Evolutionary conservation across 2,888 invertebrate species (phyloP).

Genomic region (Aleiodes testaceus): DNA sequence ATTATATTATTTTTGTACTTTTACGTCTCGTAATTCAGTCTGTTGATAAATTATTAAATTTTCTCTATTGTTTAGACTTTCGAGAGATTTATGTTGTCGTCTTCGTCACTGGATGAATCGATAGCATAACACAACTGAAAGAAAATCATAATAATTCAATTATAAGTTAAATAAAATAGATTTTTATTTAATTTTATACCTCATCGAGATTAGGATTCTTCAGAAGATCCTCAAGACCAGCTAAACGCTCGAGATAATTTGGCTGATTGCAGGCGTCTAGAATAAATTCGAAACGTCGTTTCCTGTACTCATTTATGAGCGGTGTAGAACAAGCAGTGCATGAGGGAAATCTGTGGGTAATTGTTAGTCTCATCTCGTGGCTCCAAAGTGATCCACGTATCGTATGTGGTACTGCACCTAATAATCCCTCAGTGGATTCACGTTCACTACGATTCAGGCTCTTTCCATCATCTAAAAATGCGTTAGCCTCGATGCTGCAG

Average conservation of each 20-base stretch:
- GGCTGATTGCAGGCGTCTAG: slow-evolving; percentile 77
- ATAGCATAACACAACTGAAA: slow-evolving; percentile 68
- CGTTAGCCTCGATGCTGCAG: slow-evolving; percentile 63
- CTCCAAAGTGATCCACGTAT: slow-evolving; percentile 92
- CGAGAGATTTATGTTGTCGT: slow-evolving; percentile 46
- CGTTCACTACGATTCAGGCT: slow-evolving; percentile 67
- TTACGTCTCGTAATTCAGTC: slow-evolving; percentile 19
- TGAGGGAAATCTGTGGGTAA: slow-evolving; percentile 88
- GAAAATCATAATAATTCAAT: slow-evolving; percentile 25
- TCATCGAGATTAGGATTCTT: slow-evolving; percentile 68
- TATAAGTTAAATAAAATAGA: slow-evolving; percentile 11
- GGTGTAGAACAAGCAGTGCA: slow-evolving; percentile 92
- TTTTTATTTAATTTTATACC: slow-evolving; percentile 54
- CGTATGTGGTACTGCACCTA: slow-evolving; percentile 93
- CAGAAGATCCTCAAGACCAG: slow-evolving; percentile 75
- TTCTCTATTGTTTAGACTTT: slow-evolving; percentile 8
- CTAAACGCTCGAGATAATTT: slow-evolving; percentile 77
- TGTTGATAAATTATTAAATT: slow-evolving; percentile 1
- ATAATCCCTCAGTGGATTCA: slow-evolving; percentile 75
- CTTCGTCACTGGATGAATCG: slow-evolving; percentile 63
- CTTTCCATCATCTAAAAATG: slow-evolving; percentile 74
- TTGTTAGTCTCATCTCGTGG: slow-evolving; percentile 87
- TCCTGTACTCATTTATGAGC: slow-evolving; percentile 67
- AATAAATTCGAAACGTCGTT: slow-evolving; percentile 75
- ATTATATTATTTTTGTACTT: slow-evolving; percentile 13